Conservation (phyloP, 2,797 vertebrate genomes). For the Enoplosus armatus region DNA sequence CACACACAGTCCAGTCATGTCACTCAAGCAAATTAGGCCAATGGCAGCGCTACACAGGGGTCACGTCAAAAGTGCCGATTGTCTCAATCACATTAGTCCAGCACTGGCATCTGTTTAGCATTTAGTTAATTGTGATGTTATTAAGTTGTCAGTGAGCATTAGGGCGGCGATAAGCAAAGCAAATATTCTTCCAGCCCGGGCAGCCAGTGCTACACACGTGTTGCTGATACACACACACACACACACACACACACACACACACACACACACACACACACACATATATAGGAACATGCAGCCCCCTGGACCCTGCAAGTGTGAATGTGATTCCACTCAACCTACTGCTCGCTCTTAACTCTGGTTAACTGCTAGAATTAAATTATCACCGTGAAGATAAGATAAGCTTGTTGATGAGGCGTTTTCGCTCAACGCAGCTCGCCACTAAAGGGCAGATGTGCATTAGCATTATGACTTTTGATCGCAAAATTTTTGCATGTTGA, state of each 20-base stretch:
- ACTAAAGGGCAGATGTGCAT: constrained; percentile 68
- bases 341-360: constrained; percentile 7
- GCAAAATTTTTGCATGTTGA: constrained; percentile 35
- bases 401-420: constrained; percentile 24
- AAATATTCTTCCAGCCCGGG: constrained; percentile 83
- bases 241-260: constrained; percentile 20
- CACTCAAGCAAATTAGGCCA: constrained; percentile 83
- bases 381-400: constrained; percentile 35
- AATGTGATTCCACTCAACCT: constrained; percentile 27
- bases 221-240: constrained; percentile 19
- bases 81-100: constrained; percentile 95
- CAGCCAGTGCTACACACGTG: constrained; percentile 57
- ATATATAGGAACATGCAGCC: background rate
- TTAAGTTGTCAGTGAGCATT: constrained; percentile 99
- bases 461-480: constrained; percentile 61
- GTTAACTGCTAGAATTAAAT: constrained; percentile 37
- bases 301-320: constrained; percentile 6
- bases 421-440: background rate
- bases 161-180: constrained; percentile 91
- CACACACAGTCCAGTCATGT: constrained; percentile 63
- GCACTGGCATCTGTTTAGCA: constrained; percentile 96
- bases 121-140: constrained; percentile 98
- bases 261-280: constrained; percentile 1
- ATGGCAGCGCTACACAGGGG: constrained; percentile 82
- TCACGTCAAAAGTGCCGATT: constrained; percentile 94